phyloP scores from a whole-genome alignment of 2,113 vertebrate genomes.

The Ciconia maguari region DNA sequence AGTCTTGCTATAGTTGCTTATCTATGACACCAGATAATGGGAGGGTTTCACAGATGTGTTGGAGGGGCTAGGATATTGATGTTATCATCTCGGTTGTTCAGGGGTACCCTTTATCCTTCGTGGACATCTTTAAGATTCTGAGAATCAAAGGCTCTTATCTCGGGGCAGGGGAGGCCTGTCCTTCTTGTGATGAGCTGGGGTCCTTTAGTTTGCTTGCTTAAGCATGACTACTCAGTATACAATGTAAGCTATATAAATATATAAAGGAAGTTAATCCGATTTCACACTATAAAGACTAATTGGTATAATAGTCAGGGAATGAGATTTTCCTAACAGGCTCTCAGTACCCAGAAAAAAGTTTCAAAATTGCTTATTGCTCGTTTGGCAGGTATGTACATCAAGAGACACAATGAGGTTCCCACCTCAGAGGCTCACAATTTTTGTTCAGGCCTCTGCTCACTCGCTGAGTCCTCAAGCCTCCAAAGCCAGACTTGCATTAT shows the following conservation, averaged over 20 bases:
- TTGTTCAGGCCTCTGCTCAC: too few species aligned
- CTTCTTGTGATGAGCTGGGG: neutral
- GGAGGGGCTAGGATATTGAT: neutral
- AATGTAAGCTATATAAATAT: accelerated
- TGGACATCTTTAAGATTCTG: neutral
- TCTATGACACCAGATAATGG: neutral
- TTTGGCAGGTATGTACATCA: neutral
- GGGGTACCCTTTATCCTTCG: neutral
- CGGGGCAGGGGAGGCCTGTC: accelerated
- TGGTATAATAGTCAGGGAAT: accelerated
- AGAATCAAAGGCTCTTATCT: neutral
- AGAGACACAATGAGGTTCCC: neutral
- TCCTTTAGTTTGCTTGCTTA: neutral
- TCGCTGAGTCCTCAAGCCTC: too few species aligned
- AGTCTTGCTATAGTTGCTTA: neutral
- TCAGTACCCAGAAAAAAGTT: neutral
- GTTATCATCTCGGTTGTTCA: accelerated
- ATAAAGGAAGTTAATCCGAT: neutral
- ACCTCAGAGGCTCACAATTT: neutral
- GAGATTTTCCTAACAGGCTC: neutral
- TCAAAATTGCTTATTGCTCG: neutral
- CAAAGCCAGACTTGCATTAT: neutral
- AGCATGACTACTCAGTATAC: neutral
- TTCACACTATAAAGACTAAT: neutral
- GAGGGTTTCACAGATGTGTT: neutral